Evolutionary conservation across 2,888 invertebrate genomes (phyloP).

Genomic region (Drosophila limbata): DNA sequence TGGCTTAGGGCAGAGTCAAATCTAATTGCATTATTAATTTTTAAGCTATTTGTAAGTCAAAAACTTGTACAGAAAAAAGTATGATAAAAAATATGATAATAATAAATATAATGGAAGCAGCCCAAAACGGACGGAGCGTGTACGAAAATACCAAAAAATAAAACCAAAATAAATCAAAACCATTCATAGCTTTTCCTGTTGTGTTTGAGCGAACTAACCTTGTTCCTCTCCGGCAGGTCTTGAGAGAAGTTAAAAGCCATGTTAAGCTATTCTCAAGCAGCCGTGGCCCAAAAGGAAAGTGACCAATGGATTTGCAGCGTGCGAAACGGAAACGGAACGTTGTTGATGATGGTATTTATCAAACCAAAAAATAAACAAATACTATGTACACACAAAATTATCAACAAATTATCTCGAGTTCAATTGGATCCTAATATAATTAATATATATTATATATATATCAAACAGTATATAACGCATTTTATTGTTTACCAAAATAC

Average conservation of each 20-base stretch:
- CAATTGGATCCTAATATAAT: slow-evolving; percentile 73
- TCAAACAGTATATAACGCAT: slow-evolving; percentile 55
- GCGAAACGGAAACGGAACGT: slow-evolving; percentile 56
- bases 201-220: slow-evolving; percentile 86
- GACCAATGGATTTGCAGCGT: slow-evolving; percentile 57
- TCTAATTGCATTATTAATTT: slow-evolving; percentile 34
- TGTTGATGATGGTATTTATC: slow-evolving; percentile 84
- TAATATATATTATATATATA: slow-evolving; percentile 71
- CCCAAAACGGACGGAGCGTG: slow-evolving; percentile 32
- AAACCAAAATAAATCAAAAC: slow-evolving; percentile 56
- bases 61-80: slow-evolving; percentile 37
- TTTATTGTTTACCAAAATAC: slow-evolving; percentile 67
- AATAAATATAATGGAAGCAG: slow-evolving; percentile 35
- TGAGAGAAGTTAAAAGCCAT: slow-evolving; percentile 82
- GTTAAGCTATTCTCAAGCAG: slow-evolving; percentile 80
- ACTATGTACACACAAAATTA: slow-evolving; percentile 82
- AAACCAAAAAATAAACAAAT: slow-evolving; percentile 75
- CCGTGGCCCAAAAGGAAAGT: slow-evolving; percentile 58
- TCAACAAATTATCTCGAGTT: slow-evolving; percentile 79
- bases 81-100: slow-evolving; percentile 12
- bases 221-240: slow-evolving; percentile 86
- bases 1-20: slow-evolving; percentile 20
- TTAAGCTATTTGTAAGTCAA: slow-evolving; percentile 60
- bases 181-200: slow-evolving; percentile 84
- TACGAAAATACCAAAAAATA: slow-evolving; percentile 47